Conservation (phyloP, 2,797 vertebrate species). For the Apogon hyalosoma region DNA sequence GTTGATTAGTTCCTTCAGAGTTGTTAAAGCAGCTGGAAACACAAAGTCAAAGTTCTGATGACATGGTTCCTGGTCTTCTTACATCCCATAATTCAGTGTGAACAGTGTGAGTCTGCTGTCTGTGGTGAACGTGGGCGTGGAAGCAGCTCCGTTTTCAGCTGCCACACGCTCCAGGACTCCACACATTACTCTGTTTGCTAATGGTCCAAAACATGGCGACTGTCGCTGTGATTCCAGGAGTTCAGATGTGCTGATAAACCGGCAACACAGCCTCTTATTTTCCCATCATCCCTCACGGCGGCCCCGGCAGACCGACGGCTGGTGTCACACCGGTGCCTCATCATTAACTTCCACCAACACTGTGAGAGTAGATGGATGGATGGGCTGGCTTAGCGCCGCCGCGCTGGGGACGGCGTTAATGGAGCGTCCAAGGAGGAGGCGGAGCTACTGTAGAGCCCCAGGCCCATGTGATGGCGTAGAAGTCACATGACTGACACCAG, state of each 20-base stretch:
- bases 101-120: too few relatives aligned
- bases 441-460: background rate
- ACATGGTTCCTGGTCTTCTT: too few relatives aligned
- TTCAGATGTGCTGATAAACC: slow-evolving; percentile 8
- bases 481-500: too few relatives aligned
- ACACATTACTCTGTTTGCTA: slow-evolving; percentile 19
- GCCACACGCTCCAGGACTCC: background rate
- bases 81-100: too few relatives aligned
- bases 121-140: background rate
- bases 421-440: slow-evolving; percentile 18
- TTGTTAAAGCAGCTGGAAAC: too few relatives aligned
- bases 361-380: slow-evolving; percentile 46
- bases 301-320: slow-evolving; percentile 13
- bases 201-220: background rate
- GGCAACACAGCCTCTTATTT: background rate
- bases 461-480: too few relatives aligned
- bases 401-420: slow-evolving; percentile 50
- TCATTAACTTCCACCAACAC: slow-evolving; percentile 60
- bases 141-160: background rate
- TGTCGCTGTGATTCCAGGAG: background rate
- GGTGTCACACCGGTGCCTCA: slow-evolving; percentile 21
- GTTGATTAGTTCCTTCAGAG: too few relatives aligned
- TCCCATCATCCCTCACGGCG: slow-evolving; percentile 29
- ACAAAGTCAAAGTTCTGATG: too few relatives aligned
- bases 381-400: slow-evolving; percentile 16